Conservation (phyloP, 2,113 vertebrate genomes). For the Sylvietta virens region DNA sequence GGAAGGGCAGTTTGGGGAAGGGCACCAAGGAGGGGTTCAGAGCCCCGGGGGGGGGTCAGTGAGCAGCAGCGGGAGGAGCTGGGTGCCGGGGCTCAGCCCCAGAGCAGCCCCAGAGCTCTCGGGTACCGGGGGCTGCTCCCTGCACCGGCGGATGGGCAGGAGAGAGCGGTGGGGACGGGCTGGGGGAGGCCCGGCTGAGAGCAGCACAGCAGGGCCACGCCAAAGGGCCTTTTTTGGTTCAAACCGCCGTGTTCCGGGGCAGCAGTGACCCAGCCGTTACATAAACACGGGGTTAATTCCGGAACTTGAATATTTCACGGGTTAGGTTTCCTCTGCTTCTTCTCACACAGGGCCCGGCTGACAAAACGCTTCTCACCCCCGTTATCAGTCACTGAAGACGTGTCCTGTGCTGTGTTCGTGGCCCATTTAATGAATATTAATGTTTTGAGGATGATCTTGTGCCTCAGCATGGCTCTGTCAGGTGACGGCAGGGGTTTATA, state of each 20-base stretch:
- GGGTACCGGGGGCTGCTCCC: not conserved
- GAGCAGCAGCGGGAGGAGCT: not conserved
- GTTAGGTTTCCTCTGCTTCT: not conserved
- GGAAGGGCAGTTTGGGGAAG: not conserved
- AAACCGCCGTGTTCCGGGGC: not conserved
- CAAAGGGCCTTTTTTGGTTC: not conserved
- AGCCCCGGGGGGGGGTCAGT: fast-evolving
- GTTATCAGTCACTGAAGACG: fast-evolving
- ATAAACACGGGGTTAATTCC: constrained; percentile 15
- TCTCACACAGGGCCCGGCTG: not conserved
- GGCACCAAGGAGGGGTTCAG: not conserved
- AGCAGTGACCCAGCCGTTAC: not conserved
- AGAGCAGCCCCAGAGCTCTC: not conserved
- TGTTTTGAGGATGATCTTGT: fast-evolving
- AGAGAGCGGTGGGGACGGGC: not conserved
- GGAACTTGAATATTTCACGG: not conserved
- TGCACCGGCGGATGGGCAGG: fast-evolving
- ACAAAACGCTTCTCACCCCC: not conserved
- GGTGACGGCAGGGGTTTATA: fast-evolving
- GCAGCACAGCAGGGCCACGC: not conserved
- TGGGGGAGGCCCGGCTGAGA: not conserved
- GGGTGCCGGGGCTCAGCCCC: not conserved
- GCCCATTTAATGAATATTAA: fast-evolving
- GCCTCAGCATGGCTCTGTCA: fast-evolving
- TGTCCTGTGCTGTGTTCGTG: fast-evolving